These are phyloP conservation scores for Cotesia typhae DNA, from an alignment of 1,140 invertebrate species.

Conservation along the genomic window DNA sequence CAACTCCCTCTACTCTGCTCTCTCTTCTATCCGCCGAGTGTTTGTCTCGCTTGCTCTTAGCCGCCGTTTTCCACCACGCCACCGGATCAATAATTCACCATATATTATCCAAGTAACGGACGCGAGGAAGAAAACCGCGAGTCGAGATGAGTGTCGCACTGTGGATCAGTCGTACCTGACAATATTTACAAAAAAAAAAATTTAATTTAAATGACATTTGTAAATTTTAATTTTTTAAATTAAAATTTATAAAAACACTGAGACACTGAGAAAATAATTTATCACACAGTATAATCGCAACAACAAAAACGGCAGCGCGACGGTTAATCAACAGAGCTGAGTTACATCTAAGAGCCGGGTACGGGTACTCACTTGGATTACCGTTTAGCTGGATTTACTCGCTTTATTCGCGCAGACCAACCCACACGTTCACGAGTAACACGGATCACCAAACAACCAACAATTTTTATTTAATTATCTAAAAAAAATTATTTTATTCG, in stretches of 20 bases:
- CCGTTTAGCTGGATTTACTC: too few species aligned
- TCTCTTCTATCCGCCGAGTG: not conserved
- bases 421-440: conserved; percentile 21
- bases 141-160: conserved; percentile 6
- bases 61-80: conserved; percentile 51
- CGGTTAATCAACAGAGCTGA: not conserved
- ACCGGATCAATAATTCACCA: conserved; percentile 58
- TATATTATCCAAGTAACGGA: conserved; percentile 41
- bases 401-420: conserved; percentile 27
- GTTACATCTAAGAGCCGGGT: too few species aligned
- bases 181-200: too few species aligned
- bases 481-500: too few species aligned
- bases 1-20: not conserved
- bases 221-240: too few species aligned
- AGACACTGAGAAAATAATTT: not conserved
- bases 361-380: too few species aligned
- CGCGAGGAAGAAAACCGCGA: conserved; percentile 26
- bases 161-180: not conserved
- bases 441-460: conserved; percentile 23
- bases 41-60: conserved; percentile 20
- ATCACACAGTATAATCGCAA: not conserved
- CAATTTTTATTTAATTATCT: not conserved
- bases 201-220: not conserved
- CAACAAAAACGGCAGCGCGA: conserved; percentile 18
- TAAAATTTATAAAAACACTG: not conserved